Base-by-base conservation (phyloP, 2,797 vertebrate species). In the Myripristis murdjan region DNA sequence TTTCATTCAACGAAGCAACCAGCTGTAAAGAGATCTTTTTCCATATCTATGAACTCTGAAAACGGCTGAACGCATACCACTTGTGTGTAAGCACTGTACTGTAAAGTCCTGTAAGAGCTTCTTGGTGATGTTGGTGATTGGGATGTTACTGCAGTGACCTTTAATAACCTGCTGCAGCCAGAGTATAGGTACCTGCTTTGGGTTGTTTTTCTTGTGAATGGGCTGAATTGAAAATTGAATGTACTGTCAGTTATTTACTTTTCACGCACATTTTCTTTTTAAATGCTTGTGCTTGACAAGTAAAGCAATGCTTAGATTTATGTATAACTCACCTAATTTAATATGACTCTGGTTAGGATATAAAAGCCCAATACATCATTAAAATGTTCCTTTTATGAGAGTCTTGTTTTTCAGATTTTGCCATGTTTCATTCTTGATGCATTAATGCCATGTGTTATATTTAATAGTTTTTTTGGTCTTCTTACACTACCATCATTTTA, bases 31-130 rank as follows among this genome's bases (percentile, higher is more conserved):
- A 79, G 31, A 37, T 52, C 41, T 15, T 1, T 5, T 89, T 93
- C 66, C 43, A 61, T 10, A 1, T 93, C 44, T 56, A 24, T 43
- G 22, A 83, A 35, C 37, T 86, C 15, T 78, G 44, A 84, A 8
- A n/a, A 9, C n/a, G 28, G 3, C 51, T 33, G 33, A 61, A 58
- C 47, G 46, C 24, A 24, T 11, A 26, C 20, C 16, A 9, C 44
- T 12, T 54, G 4, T 18, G 4, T 14, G 4, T 31, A n/a, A 44
- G 3, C n/a, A 46, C 20, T 31, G 54, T 46, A 46, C 20, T 31
- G 54, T 46, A 48, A 53, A 33, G 26, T 31, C 18, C n/a, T 20
- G 46, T 33, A 22, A 1, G n/a, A 16, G 9, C 11, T 16, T n/a
- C n/a, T n/a, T n/a, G n/a, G n/a, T 31, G 9, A 22, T 66, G 18